Base-by-base conservation (phyloP, 2,113 vertebrate species). In the Serilophus lunatus region DNA sequence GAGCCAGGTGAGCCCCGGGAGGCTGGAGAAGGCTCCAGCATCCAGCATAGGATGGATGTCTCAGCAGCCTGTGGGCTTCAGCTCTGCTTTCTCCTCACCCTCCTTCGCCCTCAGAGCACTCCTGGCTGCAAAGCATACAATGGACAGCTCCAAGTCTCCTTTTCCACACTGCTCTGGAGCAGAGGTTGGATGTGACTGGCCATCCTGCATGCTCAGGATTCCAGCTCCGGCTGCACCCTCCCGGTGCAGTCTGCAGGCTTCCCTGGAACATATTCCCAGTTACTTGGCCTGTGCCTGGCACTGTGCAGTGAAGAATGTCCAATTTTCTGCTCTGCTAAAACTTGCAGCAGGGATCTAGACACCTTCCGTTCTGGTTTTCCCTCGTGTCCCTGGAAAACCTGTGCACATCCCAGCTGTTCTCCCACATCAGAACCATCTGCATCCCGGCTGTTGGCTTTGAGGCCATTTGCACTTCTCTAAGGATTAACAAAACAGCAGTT, bases 211-310 rank as follows among this genome's bases (percentile, higher is more conserved):
- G 31, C 45, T 60, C 69, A 10, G 40, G 24, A 5, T 23, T 15
- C 35, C 0, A 0, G 1, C 28, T 72, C 26, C 68, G 19, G 45
- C 35, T 16, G 53, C 7, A 13, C 6, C 9, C 0, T 4, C 31
- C 35, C 2, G 22, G 16, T 51, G 49, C 70, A n/a, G 15, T 1
- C 88, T 10, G 44, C 40, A 25, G 1, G 7, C 36, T 69, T 19
- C 64, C 83, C 69, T 18, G 1, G n/a, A 25, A 17, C 6, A 1
- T 3, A 3, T 25, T 57, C 82, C 90, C 45, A 1, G 28, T 1
- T 7, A 25, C 11, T 56, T 36, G 3, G 6, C 20, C 87, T 1
- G 28, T 61, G 90, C 82, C 92, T 65, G 77, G 82, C 57, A 3
- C 66, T 79, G n/a, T 31, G 81, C 44, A 11, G 53, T 6, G 24